Evolutionary conservation across 1,140 invertebrate species (phyloP), one percentile per base, ranked within the genome.

Genomic region (Triops longicaudatus): DNA sequence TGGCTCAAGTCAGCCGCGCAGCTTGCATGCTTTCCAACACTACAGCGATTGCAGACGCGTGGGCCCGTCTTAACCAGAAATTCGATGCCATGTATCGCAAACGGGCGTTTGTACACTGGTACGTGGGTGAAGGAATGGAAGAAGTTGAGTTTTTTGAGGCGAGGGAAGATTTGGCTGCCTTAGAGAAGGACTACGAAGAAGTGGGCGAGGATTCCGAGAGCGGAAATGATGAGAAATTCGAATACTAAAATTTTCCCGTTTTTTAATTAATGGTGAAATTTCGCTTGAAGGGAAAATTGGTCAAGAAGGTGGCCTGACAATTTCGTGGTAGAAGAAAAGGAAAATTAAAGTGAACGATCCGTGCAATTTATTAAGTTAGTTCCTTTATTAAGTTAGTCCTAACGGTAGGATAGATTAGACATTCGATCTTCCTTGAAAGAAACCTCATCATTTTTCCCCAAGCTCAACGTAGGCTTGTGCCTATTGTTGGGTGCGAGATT

Each of bases 1-100:
- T 77, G 86, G 37, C 86, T 87, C 81, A 86, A 84, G 78, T 89
- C 86, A 73, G 88, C 85, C 85, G 80, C 74, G 91, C 91, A 44
- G 89, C 90, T 17, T 92, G 90, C 81, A 91, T 92, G 91, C 84
- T 92, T 75, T n/a, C n/a, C n/a, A n/a, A n/a, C n/a, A n/a, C n/a
- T n/a, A n/a, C n/a, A n/a, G n/a, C n/a, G n/a, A n/a, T 89, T 75
- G 86, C 86, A 42, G 88, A 88, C 78, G 88, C 88, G 14, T 88
- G 88, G 88, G 86, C 87, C 50, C 82, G 88, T 77, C 82, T 88
- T 44, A 86, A 88, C 79, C 87, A 88, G 81, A 88, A 88, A 80
- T 88, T 88, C 80, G 87, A 88, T 80, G 81, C 88, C 72, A 87
- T 87, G 86, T 87, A 87, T 82, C 84, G 83, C 77, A 93, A 94